Evolutionary conservation across 1,140 invertebrate species (phyloP), one percentile per base, ranked within the genome.

Genomic region (Monomorium pharaonis): DNA sequence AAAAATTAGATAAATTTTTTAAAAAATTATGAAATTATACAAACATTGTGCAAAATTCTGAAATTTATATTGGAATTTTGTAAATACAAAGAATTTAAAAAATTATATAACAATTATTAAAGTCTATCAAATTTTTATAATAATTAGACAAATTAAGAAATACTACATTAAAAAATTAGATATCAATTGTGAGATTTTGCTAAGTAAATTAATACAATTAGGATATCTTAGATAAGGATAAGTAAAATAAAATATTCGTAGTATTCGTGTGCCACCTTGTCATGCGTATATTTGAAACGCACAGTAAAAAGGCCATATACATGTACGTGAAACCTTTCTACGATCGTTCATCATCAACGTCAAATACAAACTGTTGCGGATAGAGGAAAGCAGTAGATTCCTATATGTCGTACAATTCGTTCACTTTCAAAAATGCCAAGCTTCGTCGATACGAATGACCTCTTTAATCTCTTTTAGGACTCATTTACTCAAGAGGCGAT

Each of bases 281-380:
- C 78, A 83, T 83, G 78, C 67, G 78, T 83, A 83, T 83, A 83
- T 83, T 83, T 83, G 56, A 83, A 72, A 83, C 78, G 78, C 78
- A 83, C 30, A 83, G 51, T 83, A 83, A 83, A 83, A 83, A 83
- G 78, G 78, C 78, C 76, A 69, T 80, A 44, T 74, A 83, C 67
- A 83, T 84, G 60, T 51, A 62, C 75, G 56, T 77, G 70, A 75
- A 90, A 90, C 85, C 51, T 88, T 88, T 88, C 86, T 85, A 86
- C 84, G 76, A 80, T 88, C 44, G 60, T 91, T 91, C 62, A n/a
- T 65, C 88, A 90, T 91, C 88, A 74, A 91, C 86, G 70, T 88
- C 88, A 90, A 88, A 87, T 91, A 91, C 90, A 91, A 91, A 91
- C 87, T 84, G 86, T 90, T 89, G 87, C 18, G 88, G 75, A 60